phyloP scores from a whole-genome alignment of 37 sponge, comb jelly and placozoan genomes.

The Cliona cf. orientalis region DNA sequence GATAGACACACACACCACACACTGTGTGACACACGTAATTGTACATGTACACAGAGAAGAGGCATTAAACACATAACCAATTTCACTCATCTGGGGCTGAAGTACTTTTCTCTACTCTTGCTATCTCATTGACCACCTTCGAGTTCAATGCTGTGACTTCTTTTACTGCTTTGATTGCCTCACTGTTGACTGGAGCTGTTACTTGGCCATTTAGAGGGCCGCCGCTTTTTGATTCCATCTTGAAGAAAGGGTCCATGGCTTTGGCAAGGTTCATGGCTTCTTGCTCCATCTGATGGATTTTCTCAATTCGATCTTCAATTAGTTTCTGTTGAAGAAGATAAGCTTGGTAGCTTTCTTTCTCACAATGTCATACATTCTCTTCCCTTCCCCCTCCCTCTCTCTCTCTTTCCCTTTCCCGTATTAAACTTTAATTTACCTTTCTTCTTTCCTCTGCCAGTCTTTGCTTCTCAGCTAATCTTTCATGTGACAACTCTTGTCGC shows the following conservation, averaged over 20 bases:
- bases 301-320: slow-evolving; percentile 32
- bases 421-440: slow-evolving; percentile 37
- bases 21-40: too few species aligned
- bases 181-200: not conserved
- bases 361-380: not conserved
- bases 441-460: slow-evolving; percentile 60
- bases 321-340: slow-evolving; percentile 23
- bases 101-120: too few species aligned
- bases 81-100: too few species aligned
- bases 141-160: not conserved
- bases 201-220: not conserved
- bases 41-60: too few species aligned
- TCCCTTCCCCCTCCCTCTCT: too few species aligned
- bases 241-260: slow-evolving; percentile 28
- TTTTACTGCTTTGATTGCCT: not conserved
- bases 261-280: slow-evolving; percentile 34
- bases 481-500: slow-evolving; percentile 23
- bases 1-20: too few species aligned
- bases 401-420: not conserved
- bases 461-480: slow-evolving; percentile 34
- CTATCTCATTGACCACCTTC: too few species aligned
- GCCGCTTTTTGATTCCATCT: not conserved
- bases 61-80: too few species aligned
- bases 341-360: not conserved
- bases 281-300: slow-evolving; percentile 51